Evolutionary conservation across 2,113 vertebrate species (phyloP).

Genomic region (Callospermophilus lateralis): DNA sequence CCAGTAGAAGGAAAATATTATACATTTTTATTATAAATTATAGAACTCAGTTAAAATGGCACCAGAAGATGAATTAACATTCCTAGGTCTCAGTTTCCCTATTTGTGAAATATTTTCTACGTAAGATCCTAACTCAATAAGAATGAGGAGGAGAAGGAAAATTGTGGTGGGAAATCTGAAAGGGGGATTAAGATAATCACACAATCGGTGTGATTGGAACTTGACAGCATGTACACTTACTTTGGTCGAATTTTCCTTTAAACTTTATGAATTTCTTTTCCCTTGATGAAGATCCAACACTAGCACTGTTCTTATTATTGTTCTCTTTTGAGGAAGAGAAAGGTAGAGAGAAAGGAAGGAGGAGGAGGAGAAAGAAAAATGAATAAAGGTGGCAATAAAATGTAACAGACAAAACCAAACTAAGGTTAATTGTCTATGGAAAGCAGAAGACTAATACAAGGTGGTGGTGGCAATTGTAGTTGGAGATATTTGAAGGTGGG

Average conservation of each 20-base stretch:
- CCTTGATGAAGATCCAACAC: not conserved
- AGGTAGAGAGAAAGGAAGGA: not conserved
- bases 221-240: not conserved
- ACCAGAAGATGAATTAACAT: not conserved
- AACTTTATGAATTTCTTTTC: conserved; percentile 1
- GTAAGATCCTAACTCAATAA: not conserved
- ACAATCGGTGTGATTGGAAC: not conserved
- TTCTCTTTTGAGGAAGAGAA: conserved; percentile 14
- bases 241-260: conserved; percentile 10
- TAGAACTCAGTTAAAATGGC: not conserved
- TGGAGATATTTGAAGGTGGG: not conserved
- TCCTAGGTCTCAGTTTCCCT: not conserved
- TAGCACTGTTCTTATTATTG: not conserved
- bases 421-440: not conserved
- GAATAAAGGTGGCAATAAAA: not conserved
- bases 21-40: not conserved
- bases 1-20: not conserved
- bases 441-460: not conserved
- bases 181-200: not conserved
- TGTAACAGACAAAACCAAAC: not conserved
- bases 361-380: not conserved
- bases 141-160: not conserved
- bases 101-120: not conserved
- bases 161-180: not conserved
- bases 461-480: not conserved